phyloP scores from a whole-genome alignment of 2,888 invertebrate genomes.

The Sisyra nigra region DNA sequence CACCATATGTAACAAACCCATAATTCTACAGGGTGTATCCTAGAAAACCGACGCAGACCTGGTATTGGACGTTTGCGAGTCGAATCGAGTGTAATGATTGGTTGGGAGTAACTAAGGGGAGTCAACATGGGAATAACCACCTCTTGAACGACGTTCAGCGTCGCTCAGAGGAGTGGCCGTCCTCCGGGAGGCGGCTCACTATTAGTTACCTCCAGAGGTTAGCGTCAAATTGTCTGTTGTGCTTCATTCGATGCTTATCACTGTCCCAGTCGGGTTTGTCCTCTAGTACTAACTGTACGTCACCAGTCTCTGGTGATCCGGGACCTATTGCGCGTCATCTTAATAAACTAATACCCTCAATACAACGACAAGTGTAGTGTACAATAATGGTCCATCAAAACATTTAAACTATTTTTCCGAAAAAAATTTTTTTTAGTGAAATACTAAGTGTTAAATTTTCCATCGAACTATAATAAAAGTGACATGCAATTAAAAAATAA shows the following conservation, averaged over 20 bases:
- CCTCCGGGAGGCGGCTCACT: slow-evolving; percentile 3
- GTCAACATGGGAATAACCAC: background rate
- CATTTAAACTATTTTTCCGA: too few relatives aligned
- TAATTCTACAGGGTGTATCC: slow-evolving; percentile 18
- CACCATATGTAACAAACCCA: slow-evolving; percentile 16
- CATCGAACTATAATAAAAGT: too few relatives aligned
- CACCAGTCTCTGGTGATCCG: too few relatives aligned
- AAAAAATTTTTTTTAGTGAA: too few relatives aligned
- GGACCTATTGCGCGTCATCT: too few relatives aligned
- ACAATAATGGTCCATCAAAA: too few relatives aligned
- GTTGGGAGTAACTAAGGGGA: slow-evolving; percentile 11
- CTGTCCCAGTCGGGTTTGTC: slow-evolving; percentile 25
- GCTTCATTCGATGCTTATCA: slow-evolving; percentile 24
- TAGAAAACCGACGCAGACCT: slow-evolving; percentile 12
- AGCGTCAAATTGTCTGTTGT: slow-evolving; percentile 8
- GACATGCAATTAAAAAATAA: too few relatives aligned
- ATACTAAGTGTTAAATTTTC: too few relatives aligned
- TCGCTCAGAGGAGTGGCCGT: slow-evolving; percentile 4
- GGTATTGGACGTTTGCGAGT: slow-evolving; percentile 17
- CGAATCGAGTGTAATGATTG: slow-evolving; percentile 21
- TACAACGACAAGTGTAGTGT: too few relatives aligned
- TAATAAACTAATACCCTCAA: too few relatives aligned
- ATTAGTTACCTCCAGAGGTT: slow-evolving; percentile 3
- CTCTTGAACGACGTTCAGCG: slow-evolving; percentile 2
- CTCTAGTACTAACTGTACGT: background rate